Base-by-base conservation (phyloP, 92 coral and sea anemone species). In the Phymanthus crucifer region DNA sequence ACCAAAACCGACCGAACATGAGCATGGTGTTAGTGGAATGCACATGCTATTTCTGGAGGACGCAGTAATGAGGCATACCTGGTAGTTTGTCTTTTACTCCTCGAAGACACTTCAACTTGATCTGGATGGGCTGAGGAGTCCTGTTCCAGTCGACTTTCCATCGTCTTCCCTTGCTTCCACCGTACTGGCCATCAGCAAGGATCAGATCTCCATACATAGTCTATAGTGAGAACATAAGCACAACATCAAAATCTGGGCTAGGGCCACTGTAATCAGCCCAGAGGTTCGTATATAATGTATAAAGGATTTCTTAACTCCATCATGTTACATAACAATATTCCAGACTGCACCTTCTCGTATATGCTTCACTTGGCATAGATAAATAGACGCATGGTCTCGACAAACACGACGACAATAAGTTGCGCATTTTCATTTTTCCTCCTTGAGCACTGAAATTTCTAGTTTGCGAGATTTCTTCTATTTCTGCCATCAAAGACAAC, bases 121-220 rank as follows among this genome's bases (percentile, higher is more conserved):
- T 90, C 83, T 95, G 99, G 57, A 95, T 91, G 34, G 99, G 99
- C 80, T 95, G 99, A 1, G 99, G 99, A 0, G 99, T 93, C 73
- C 95, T 89, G 94, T 93, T 95, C 99, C 99, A 95, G 45, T 95
- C 99, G 1, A 95, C 99, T 71, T 95, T 95, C 99, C 99, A 95
- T 64, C 99, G 81, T 6, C 99, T 84, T 12, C 99, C 99, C 52
- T 95, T 95, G 58, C 99, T 95, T 1, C 99, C 99, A 1, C 99
- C 99, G 76, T 95, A 95, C 73, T 95, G 98, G 4, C 99, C 99
- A 50, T 95, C 99, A 18, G 99, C 99, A 86, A 95, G 86, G 24
- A 93, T 88, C 43, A 95, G 84, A 69, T 95, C 99, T 37, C 99
- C 99, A 72, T 95, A 95, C 98, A 95, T 95, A 29, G 99, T 93